phyloP scores from a whole-genome alignment of 2,888 invertebrate species.

The Scaptomyza parva region DNA sequence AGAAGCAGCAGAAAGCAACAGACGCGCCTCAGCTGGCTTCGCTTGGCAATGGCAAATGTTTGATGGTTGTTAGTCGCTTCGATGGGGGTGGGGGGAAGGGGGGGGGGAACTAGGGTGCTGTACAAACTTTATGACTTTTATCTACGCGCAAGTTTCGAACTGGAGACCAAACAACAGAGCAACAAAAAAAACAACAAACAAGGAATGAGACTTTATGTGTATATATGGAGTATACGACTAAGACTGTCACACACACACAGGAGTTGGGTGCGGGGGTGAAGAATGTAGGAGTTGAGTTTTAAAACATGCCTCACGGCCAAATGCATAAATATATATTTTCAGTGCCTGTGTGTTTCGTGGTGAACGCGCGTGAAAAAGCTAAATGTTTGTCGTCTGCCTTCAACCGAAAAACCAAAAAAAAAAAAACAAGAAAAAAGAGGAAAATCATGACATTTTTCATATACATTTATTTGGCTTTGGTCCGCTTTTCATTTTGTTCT shows the following conservation, averaged over 20 bases:
- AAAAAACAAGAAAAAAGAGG: slow-evolving; percentile 28
- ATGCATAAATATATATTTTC: slow-evolving; percentile 74
- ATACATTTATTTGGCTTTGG: slow-evolving; percentile 69
- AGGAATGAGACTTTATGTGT: neutral
- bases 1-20: slow-evolving; percentile 45
- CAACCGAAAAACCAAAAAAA: neutral
- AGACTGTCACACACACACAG: slow-evolving; percentile 7
- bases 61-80: neutral
- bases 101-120: slow-evolving; percentile 14
- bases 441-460: slow-evolving; percentile 69
- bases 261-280: neutral
- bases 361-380: slow-evolving; percentile 20
- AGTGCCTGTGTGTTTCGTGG: slow-evolving; percentile 23
- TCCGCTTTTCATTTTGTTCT: slow-evolving; percentile 23
- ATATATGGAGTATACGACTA: neutral
- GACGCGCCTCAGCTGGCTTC: slow-evolving; percentile 53
- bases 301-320: slow-evolving; percentile 70
- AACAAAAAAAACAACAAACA: slow-evolving; percentile 12
- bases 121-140: slow-evolving; percentile 73
- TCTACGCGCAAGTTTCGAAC: slow-evolving; percentile 66
- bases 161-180: slow-evolving; percentile 20
- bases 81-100: neutral
- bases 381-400: neutral
- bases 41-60: slow-evolving; percentile 10
- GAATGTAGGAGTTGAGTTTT: slow-evolving; percentile 49